Percentiles rank a stretch among this genome's conserved stretches.
phyloP scores from a whole-genome alignment of 2,888 invertebrate species.

The Incurvaria masculella region DNA sequence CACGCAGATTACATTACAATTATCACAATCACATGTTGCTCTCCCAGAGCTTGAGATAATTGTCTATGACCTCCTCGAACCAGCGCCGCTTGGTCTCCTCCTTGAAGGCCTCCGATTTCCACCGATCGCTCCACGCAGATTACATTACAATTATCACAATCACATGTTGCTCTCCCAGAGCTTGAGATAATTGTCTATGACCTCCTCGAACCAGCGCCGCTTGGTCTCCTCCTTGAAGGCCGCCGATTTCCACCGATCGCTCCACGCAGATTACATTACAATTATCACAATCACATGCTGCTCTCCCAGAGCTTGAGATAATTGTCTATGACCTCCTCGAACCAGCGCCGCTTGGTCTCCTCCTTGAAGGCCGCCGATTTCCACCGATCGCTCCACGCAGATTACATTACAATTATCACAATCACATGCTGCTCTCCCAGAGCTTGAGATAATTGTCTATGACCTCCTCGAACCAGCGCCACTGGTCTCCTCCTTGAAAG shows the following conservation, averaged over 20 bases:
- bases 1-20: no score
- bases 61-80: slow-evolving; percentile 87
- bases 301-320: slow-evolving; percentile 88
- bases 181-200: slow-evolving; percentile 85
- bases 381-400: no score
- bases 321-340: slow-evolving; percentile 85
- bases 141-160: slow-evolving; percentile 26
- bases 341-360: slow-evolving; percentile 73
- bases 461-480: slow-evolving; percentile 83
- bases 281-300: slow-evolving; percentile 64
- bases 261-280: no score
- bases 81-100: slow-evolving; percentile 71
- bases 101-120: slow-evolving; percentile 74
- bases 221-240: slow-evolving; percentile 73
- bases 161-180: slow-evolving; percentile 89
- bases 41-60: slow-evolving; percentile 88
- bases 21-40: slow-evolving; percentile 70
- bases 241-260: no score
- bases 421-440: slow-evolving; percentile 87
- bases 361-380: slow-evolving; percentile 76
- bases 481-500: slow-evolving; percentile 70
- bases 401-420: no score
- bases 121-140: no score
- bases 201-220: slow-evolving; percentile 82
- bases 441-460: slow-evolving; percentile 86